A percentile compares a stretch with the other conserved stretches of the same genome.
Conservation (phyloP, 2,797 vertebrate species). For the Nyctalus aviator region DNA sequence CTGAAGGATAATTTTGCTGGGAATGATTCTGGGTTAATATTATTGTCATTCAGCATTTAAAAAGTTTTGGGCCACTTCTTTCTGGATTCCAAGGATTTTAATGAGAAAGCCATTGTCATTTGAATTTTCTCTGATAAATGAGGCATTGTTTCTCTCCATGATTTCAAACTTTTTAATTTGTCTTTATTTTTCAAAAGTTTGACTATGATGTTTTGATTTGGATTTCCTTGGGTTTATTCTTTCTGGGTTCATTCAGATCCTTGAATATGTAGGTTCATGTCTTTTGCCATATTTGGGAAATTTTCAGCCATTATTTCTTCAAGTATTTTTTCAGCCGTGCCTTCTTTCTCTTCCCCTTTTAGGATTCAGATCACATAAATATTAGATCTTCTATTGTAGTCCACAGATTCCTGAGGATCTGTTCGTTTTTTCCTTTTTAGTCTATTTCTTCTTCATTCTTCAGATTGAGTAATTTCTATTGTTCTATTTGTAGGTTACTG, state of each 20-base stretch:
- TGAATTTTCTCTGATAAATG: not conserved
- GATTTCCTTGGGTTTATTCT: not conserved
- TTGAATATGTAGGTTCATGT: not conserved
- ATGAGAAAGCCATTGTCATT: not conserved
- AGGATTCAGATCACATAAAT: not conserved
- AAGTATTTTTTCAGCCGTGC: not conserved
- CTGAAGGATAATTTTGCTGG: not conserved
- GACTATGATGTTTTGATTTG: not conserved
- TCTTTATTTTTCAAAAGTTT: not conserved
- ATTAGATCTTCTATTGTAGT: not conserved
- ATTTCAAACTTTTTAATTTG: not conserved
- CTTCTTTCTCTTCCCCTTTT: not conserved
- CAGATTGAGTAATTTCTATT: not conserved
- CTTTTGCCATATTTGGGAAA: not conserved
- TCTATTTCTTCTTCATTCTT: not conserved
- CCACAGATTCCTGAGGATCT: not conserved
- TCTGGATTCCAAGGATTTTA: not conserved
- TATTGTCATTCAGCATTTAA: not conserved
- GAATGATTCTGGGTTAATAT: not conserved
- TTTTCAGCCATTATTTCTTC: conserved; percentile 3
- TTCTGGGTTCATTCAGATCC: not conserved
- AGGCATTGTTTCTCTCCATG: not conserved
- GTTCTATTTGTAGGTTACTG: not conserved
- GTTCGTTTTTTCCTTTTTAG: not conserved
- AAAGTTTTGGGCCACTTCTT: not conserved